Percentiles rank a stretch among this genome's conserved stretches.
Evolutionary conservation across 2,113 vertebrate species (phyloP).

Genomic region (Cinclus cinclus): DNA sequence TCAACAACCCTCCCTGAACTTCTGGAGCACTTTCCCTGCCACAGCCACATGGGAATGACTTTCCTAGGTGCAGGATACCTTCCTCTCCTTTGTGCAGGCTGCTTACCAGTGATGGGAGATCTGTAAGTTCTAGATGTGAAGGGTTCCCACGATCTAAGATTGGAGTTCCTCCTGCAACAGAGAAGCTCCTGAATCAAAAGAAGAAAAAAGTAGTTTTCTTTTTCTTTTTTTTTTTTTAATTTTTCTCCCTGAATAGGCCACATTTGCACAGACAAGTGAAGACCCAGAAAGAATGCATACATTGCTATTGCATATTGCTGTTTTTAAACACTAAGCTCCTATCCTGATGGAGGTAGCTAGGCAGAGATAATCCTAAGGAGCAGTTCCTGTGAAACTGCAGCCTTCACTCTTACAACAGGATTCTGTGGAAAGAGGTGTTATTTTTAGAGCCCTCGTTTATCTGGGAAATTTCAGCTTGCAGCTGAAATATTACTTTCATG

Average conservation of each 20-base stretch:
- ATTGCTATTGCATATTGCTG: not conserved
- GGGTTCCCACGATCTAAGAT: not conserved
- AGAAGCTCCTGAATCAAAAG: not conserved
- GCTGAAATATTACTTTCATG: not conserved
- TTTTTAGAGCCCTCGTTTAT: conserved; percentile 4
- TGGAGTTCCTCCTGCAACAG: not conserved
- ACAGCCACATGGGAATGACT: rapidly evolving
- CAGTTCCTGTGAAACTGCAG: not conserved
- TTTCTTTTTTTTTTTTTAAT: rapidly evolving
- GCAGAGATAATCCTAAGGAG: not conserved
- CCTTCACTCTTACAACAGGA: not conserved
- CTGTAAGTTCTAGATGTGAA: not conserved
- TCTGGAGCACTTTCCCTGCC: not conserved
- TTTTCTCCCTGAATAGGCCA: not conserved
- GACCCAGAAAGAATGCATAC: not conserved
- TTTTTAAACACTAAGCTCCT: not conserved
- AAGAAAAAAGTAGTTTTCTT: rapidly evolving
- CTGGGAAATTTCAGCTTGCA: conserved; percentile 4
- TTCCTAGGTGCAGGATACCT: not conserved
- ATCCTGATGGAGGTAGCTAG: not conserved
- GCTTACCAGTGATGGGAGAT: not conserved
- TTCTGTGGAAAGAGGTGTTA: not conserved
- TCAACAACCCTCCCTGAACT: not conserved
- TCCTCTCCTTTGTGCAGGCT: not conserved
- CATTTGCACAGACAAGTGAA: not conserved